Evolutionary conservation across 2,797 vertebrate genomes (phyloP), one percentile per base, ranked within the genome.

Genomic region (Circus cinereus): DNA sequence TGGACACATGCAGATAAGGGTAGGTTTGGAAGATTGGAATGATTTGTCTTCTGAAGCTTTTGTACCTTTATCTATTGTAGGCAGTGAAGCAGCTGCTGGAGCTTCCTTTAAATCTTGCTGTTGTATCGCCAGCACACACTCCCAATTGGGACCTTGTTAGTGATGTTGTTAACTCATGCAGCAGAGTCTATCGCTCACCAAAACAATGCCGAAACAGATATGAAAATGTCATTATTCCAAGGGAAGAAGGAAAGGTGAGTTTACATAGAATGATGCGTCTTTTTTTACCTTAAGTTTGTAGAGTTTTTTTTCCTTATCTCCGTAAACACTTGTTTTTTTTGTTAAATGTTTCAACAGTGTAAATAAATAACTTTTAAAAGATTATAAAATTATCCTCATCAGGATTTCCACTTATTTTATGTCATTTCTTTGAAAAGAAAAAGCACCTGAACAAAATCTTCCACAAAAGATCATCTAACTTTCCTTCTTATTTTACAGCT

Each of bases 121-220:
- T 99, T 40, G 98, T 99, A 89, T 99, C 99, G 4, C 99, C 99
- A 38, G 99, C 99, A 5, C 99, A 99, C 98, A 99, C 99, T 38
- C 98, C 99, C 24, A 99, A 99, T 96, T 99, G 99, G 99, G 99
- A 99, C 97, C 97, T 99, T 79, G 99, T 99, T 91, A 99, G 99
- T 36, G 99, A 99, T 21, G 99, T 99, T 85, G 99, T 99, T 90
- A 99, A 99, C 97, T 99, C 99, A 59, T 99, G 99, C 98, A 99
- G 99, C 97, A 98, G 99, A 93, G 99, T 99, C 95, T 99, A 99
- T 97, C 98, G 99, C 96, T 99, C 99, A 6, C 99, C 99, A 53
- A 99, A 99, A 89, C 99, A 99, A 93, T 99, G 99, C 96, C 99
- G 99, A 86, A 99, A 98, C 98, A 98, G 99, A 93, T 99, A 99